Evolutionary conservation across 2,888 invertebrate genomes (phyloP).

Genomic region (Palloptera scutellata): DNA sequence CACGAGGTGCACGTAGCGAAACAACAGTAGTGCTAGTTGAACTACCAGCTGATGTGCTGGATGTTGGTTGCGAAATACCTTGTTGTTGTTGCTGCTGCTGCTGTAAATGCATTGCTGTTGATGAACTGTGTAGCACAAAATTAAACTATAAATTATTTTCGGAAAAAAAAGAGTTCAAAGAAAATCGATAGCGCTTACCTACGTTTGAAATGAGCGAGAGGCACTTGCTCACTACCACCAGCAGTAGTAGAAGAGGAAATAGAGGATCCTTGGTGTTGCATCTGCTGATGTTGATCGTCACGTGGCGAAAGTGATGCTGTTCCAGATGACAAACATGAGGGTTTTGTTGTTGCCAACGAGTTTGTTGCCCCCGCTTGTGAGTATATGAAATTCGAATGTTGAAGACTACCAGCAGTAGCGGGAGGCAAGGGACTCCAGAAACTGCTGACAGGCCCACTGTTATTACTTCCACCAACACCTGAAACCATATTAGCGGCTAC

Average conservation of each 20-base stretch:
- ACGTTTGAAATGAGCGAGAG: slow-evolving; percentile 9
- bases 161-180: not conserved
- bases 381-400: slow-evolving; percentile 31
- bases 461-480: slow-evolving; percentile 21
- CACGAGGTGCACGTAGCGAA: slow-evolving; percentile 22
- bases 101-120: not conserved
- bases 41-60: slow-evolving; percentile 2
- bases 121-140: slow-evolving; percentile 1
- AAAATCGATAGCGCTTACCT: slow-evolving; percentile 1
- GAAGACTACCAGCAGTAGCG: slow-evolving; percentile 31
- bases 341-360: slow-evolving; percentile 14
- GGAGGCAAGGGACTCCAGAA: slow-evolving; percentile 41
- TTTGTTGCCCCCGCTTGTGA: slow-evolving; percentile 23
- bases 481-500: slow-evolving; percentile 22
- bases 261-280: slow-evolving; percentile 21
- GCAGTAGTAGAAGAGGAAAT: not conserved
- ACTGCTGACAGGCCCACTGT: not conserved
- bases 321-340: slow-evolving; percentile 28
- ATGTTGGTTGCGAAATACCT: not conserved
- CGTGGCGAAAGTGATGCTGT: slow-evolving; percentile 38
- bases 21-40: not conserved
- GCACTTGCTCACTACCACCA: not conserved
- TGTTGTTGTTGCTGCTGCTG: not conserved
- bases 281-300: slow-evolving; percentile 28
- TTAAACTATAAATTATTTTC: not conserved